Conservation (phyloP, 2,888 invertebrate species). For the Nipponacmea schrenckii region DNA sequence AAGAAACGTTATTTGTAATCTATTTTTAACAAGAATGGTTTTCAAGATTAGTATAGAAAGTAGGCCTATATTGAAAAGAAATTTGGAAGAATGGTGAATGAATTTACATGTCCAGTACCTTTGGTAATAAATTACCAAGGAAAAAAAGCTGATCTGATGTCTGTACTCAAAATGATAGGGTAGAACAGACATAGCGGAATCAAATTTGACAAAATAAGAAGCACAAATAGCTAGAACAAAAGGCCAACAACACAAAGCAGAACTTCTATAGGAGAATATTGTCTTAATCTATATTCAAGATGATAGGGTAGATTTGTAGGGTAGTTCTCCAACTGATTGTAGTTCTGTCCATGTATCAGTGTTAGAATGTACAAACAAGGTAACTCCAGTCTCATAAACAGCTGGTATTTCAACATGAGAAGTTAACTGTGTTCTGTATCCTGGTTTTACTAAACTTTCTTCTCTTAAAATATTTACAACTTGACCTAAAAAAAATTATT, state of each 20-base stretch:
- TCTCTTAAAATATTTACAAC: constrained; percentile 81
- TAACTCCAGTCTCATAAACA: constrained; percentile 79
- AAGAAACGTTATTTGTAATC: too few species aligned
- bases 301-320: constrained; percentile 15
- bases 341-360: constrained; percentile 50
- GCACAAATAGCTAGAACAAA: neutral
- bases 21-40: too few species aligned
- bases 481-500: constrained; percentile 74
- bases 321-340: constrained; percentile 46
- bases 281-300: neutral
- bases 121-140: too few species aligned
- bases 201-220: too few species aligned
- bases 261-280: too few species aligned
- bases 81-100: too few species aligned
- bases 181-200: too few species aligned
- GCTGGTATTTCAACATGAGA: constrained; percentile 80
- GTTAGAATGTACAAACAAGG: constrained; percentile 75
- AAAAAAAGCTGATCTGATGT: too few species aligned
- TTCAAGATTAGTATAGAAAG: too few species aligned
- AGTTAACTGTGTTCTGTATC: constrained; percentile 68
- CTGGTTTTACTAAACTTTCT: constrained; percentile 69
- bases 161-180: too few species aligned
- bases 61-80: too few species aligned
- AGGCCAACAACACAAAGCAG: neutral
- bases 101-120: too few species aligned